Percentiles rank a stretch among this genome's conserved stretches.
phyloP scores from a whole-genome alignment of 2,113 vertebrate species.

The Burhinus oedicnemus region DNA sequence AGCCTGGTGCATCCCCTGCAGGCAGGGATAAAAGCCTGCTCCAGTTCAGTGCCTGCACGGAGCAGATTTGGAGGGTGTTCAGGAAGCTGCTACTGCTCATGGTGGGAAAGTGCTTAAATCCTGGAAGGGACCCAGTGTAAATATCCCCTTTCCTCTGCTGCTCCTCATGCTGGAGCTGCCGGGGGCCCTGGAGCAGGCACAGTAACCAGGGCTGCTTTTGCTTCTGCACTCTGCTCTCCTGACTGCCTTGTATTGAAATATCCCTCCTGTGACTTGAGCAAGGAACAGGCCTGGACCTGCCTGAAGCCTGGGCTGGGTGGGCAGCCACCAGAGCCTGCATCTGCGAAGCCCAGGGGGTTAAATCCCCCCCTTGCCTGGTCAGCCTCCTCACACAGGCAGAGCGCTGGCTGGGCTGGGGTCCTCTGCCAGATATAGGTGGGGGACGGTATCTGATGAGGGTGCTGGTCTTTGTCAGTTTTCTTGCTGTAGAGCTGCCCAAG shows the following conservation, averaged over 20 bases:
- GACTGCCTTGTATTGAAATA: background rate
- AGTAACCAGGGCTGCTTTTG: background rate
- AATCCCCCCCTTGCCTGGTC: background rate
- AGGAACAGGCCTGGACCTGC: background rate
- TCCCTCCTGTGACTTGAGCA: background rate
- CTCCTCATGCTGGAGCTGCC: background rate
- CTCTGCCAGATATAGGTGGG: background rate
- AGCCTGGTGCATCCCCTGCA: slow-evolving; percentile 33
- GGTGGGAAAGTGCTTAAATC: slow-evolving; percentile 31
- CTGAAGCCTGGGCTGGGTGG: background rate
- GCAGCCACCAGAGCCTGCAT: background rate
- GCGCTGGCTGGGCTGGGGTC: background rate
- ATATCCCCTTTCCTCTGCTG: slow-evolving; percentile 15
- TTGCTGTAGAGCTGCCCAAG: background rate
- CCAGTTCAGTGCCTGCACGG: slow-evolving; percentile 28
- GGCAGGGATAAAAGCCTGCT: slow-evolving; percentile 44
- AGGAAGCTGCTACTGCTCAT: background rate
- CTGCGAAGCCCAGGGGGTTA: background rate
- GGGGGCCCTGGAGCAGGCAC: background rate
- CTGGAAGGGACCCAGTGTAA: slow-evolving; percentile 48
- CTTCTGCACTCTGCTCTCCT: background rate
- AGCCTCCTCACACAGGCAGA: background rate
- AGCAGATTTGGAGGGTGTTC: background rate
- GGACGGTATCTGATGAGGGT: background rate
- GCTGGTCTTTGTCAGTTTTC: background rate